Base-by-base conservation (phyloP, 2,888 invertebrate species). In the Petrolisthes manimaculis region DNA sequence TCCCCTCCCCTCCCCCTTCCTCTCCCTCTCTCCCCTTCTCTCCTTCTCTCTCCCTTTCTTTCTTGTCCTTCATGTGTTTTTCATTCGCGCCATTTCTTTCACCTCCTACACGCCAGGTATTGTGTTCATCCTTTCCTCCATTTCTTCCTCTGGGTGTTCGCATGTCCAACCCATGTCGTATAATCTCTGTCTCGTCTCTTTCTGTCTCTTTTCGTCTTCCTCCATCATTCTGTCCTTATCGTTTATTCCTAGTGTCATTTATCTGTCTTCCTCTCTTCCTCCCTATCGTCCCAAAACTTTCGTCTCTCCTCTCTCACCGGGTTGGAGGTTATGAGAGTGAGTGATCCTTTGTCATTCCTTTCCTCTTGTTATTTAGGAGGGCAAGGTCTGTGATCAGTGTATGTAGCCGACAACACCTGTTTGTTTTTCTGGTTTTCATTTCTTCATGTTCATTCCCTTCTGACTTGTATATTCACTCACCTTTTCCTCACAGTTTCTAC, bases 261-360 rank as follows among this genome's bases (percentile, higher is more conserved):
- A 24, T 71, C 21, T 71, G 71, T 71, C 21, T 71, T 3, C 21
- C 37, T 24, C 6, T n/a, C 74, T 74, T 74, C 37, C 37, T 37
- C 37, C 37, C 37, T 37, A 37, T 2, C 37, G 37, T 37, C 37
- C 37, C 37, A 37, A 21, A 3, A 24, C 74, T n/a, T 74, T 55
- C 55, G 54, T 80, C 21, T 6, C 37, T 82, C 24, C 24, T 14
- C 55, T 18, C 18, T 21, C 37, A 37, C 21, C 14, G 14, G 53
- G n/a, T 53, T 18, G 55, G n/a, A 9, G 54, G 9, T 53, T 80
- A 56, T 80, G 80, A 21, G 80, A 24, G 80, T 80, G 80, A 24
- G 79, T 9, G 80, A n/a, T 21, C 8, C 18, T 61, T 61, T 61
- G 61, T 61, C 18, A 18, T 61, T 61, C 12, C 2, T 37, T 37